Conservation (phyloP, 2,797 vertebrate genomes). For the Nasua narica region DNA sequence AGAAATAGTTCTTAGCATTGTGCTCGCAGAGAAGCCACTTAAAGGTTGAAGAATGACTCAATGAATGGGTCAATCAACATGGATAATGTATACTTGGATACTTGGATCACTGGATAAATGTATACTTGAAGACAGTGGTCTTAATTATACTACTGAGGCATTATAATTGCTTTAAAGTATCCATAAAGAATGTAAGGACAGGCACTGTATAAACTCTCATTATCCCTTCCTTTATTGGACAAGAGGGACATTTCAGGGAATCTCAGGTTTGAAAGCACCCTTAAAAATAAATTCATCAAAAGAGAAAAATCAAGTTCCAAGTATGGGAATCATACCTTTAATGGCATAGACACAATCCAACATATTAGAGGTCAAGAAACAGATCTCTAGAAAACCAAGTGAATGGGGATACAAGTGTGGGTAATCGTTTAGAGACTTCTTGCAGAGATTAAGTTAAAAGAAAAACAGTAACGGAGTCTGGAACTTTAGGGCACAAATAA, state of each 20-base stretch:
- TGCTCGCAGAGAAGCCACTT: neutral
- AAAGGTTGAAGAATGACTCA: neutral
- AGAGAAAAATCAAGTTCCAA: neutral
- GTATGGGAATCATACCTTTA: neutral
- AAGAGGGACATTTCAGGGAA: slow-evolving; percentile 8
- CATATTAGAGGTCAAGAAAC: neutral
- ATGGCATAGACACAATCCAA: neutral
- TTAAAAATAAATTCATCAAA: neutral
- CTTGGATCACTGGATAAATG: neutral
- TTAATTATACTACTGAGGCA: neutral
- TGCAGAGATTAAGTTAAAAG: neutral
- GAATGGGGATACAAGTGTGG: neutral
- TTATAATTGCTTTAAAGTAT: neutral
- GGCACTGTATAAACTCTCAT: neutral
- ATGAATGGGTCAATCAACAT: neutral
- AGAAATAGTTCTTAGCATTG: neutral
- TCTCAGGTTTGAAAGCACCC: neutral
- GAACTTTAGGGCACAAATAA: neutral
- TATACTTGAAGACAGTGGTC: neutral
- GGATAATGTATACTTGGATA: no score
- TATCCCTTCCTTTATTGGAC: neutral
- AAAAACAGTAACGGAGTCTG: neutral
- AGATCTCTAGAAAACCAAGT: slow-evolving; percentile 28
- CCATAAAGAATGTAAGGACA: neutral
- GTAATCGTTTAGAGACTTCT: neutral